Evolutionary conservation across 1,140 invertebrate genomes (phyloP).

Genomic region (Proales similis): DNA sequence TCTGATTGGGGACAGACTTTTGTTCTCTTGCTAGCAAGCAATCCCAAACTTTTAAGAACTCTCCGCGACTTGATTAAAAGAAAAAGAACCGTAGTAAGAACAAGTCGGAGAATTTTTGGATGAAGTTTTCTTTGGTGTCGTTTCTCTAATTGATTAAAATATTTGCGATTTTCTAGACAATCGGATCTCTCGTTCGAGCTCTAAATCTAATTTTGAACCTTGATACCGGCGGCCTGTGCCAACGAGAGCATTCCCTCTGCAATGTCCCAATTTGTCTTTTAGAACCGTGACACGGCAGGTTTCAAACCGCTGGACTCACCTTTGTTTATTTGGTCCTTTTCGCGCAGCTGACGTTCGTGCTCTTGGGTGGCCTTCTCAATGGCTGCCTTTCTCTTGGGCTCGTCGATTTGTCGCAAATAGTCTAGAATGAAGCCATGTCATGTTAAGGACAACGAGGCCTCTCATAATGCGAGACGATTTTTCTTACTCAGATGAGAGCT

Average conservation of each 20-base stretch:
- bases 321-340: constrained; percentile 18
- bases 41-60: too few relatives aligned
- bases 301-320: not conserved
- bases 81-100: too few relatives aligned
- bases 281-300: not conserved
- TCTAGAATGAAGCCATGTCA: constrained; percentile 3
- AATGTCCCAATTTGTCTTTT: not conserved
- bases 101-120: too few relatives aligned
- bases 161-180: too few relatives aligned
- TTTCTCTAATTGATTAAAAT: too few relatives aligned
- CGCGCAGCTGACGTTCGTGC: constrained; percentile 20
- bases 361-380: constrained; percentile 35
- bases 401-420: constrained; percentile 6
- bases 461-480: not conserved
- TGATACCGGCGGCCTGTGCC: constrained; percentile 26
- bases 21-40: too few relatives aligned
- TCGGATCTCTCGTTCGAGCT: too few relatives aligned
- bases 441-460: too few relatives aligned
- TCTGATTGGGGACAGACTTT: too few relatives aligned
- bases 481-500: constrained; percentile 7
- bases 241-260: constrained; percentile 31
- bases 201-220: constrained; percentile 34
- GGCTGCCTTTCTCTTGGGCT: constrained; percentile 20
- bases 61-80: too few relatives aligned
- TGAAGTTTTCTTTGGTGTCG: too few relatives aligned